Evolutionary conservation across 2,113 vertebrate genomes (phyloP).

Genomic region (Morone chrysops): DNA sequence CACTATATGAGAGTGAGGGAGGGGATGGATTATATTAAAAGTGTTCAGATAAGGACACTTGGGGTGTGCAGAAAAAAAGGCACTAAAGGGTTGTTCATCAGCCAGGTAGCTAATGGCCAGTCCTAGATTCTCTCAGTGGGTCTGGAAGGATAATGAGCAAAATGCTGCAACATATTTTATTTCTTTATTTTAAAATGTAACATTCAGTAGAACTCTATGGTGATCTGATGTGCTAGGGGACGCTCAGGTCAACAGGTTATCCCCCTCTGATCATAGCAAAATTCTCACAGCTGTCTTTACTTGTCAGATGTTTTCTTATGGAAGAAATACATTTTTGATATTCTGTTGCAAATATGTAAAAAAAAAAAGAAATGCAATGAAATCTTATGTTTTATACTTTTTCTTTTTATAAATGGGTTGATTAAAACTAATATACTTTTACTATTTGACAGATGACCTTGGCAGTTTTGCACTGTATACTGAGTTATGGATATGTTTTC

Average conservation of each 20-base stretch:
- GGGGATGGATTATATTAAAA: constrained; percentile 12
- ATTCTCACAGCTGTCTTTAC: constrained; percentile 13
- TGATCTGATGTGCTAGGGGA: constrained; percentile 40
- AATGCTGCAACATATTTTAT: constrained; percentile 68
- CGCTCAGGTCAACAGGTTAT: constrained; percentile 59
- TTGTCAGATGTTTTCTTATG: constrained; percentile 28
- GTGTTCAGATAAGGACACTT: constrained; percentile 44
- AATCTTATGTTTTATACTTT: constrained; percentile 74
- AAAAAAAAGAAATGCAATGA: constrained; percentile 10
- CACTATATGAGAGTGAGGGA: constrained; percentile 4
- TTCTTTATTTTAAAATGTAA: constrained; percentile 62
- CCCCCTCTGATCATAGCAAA: constrained; percentile 20
- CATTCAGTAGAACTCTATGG: constrained; percentile 27
- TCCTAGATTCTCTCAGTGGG: constrained; percentile 33
- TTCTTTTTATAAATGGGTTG: constrained; percentile 70
- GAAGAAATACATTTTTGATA: constrained; percentile 43
- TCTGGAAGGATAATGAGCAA: constrained; percentile 34
- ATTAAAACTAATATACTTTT: constrained; percentile 46
- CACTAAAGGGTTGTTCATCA: constrained; percentile 58
- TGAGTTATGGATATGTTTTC: constrained; percentile 52
- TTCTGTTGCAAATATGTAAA: constrained; percentile 69
- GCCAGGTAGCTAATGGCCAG: constrained; percentile 66
- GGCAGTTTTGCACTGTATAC: constrained; percentile 59
- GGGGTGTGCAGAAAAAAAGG: constrained; percentile 31
- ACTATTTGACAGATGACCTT: constrained; percentile 34